These are phyloP conservation scores for Sinocyclocheilus grahami DNA, from an alignment of 2,113 vertebrate species.

Conservation along the genomic window DNA sequence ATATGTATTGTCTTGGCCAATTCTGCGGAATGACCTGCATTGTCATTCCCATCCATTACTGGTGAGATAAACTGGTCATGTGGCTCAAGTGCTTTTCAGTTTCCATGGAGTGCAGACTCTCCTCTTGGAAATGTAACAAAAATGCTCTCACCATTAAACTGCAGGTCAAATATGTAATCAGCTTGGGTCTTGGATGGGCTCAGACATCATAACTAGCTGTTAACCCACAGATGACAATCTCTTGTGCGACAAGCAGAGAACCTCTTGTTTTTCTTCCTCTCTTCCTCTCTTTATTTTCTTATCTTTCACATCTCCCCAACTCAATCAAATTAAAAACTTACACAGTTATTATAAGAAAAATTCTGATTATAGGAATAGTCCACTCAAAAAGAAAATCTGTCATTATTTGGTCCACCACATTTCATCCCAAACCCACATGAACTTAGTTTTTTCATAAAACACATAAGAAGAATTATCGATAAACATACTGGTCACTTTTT, in stretches of 20 bases:
- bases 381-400: background rate
- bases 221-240: slow-evolving; percentile 58
- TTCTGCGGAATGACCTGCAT: slow-evolving; percentile 34
- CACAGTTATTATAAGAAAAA: background rate
- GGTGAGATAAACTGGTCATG: slow-evolving; percentile 46
- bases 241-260: slow-evolving; percentile 36
- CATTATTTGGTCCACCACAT: background rate
- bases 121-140: slow-evolving; percentile 57
- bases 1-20: slow-evolving; percentile 21
- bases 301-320: background rate
- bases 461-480: background rate
- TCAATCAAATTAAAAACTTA: background rate
- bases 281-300: background rate
- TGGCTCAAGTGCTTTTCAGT: slow-evolving; percentile 57
- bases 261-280: slow-evolving; percentile 44
- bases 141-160: slow-evolving; percentile 59
- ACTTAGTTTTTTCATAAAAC: background rate
- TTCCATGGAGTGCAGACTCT: slow-evolving; percentile 50
- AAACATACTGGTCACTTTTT: background rate
- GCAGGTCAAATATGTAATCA: slow-evolving; percentile 55
- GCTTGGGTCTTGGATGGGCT: slow-evolving; percentile 38
- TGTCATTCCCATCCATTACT: slow-evolving; percentile 52
- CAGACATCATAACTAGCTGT: slow-evolving; percentile 55
- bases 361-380: background rate
- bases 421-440: background rate